Percentiles rank a stretch among this genome's conserved stretches.
Evolutionary conservation across 2,797 vertebrate genomes (phyloP).

Genomic region (Centroberyx gerrardi): DNA sequence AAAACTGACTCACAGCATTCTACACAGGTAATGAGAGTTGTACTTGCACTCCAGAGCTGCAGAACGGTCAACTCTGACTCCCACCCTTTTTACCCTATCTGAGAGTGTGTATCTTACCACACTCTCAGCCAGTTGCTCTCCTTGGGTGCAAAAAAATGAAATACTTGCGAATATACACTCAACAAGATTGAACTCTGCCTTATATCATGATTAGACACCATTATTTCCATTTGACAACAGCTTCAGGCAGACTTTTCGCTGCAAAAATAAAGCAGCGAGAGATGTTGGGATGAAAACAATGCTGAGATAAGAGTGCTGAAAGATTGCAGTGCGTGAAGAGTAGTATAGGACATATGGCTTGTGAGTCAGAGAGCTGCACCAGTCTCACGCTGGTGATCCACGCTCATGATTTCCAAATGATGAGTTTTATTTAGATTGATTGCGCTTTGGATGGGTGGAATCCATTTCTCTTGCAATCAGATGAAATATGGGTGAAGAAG

Average conservation of each 20-base stretch:
- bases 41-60: background rate
- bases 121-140: too few relatives aligned
- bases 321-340: background rate
- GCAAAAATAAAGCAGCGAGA: too few relatives aligned
- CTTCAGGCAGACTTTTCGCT: background rate
- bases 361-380: constrained; percentile 34
- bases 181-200: too few relatives aligned
- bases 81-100: background rate
- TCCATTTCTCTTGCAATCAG: constrained; percentile 34
- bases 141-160: background rate
- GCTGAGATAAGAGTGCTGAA: background rate
- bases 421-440: constrained; percentile 28
- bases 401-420: constrained; percentile 22
- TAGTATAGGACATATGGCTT: background rate
- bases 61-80: background rate
- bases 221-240: background rate
- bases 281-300: too few relatives aligned
- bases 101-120: constrained; percentile 1
- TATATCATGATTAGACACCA: too few relatives aligned
- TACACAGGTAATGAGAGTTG: background rate
- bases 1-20: background rate
- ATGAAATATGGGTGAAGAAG: too few relatives aligned
- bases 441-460: constrained; percentile 20
- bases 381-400: background rate
- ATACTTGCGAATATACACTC: too few relatives aligned